Percentiles rank a stretch among this genome's conserved stretches.
Conservation (phyloP, 2,888 invertebrate genomes). For the Eilema caniola region DNA sequence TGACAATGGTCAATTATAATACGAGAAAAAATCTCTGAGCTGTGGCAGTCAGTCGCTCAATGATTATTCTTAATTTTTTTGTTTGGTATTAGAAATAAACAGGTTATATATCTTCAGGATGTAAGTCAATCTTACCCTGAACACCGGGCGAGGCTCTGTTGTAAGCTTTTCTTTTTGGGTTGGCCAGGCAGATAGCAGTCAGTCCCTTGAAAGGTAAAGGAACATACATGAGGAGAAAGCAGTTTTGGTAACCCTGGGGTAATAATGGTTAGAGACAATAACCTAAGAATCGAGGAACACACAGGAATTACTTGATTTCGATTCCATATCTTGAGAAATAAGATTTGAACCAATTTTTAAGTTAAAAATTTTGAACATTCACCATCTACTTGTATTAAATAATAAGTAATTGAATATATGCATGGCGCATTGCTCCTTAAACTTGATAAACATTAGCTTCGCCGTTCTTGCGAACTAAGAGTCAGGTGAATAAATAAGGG, state of each 20-base stretch:
- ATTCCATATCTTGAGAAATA: too few species aligned
- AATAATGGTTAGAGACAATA: too few species aligned
- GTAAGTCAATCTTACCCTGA: not conserved
- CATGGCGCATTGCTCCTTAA: not conserved
- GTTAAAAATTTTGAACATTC: too few species aligned
- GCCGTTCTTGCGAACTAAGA: constrained; percentile 43
- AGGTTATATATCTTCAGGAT: not conserved
- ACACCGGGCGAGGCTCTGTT: not conserved
- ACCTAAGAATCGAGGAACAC: too few species aligned
- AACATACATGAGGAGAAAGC: not conserved
- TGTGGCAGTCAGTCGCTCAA: not conserved
- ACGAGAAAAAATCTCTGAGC: not conserved
- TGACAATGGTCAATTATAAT: not conserved
- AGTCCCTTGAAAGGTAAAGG: not conserved
- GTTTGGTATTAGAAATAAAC: not conserved
- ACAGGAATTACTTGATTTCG: too few species aligned
- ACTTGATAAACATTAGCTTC: constrained; percentile 16
- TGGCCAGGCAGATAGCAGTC: not conserved
- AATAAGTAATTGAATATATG: too few species aligned
- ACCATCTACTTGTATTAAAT: too few species aligned
- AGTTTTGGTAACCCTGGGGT: not conserved
- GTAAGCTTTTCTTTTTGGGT: not conserved
- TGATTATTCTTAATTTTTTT: not conserved
- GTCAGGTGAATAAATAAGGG: constrained; percentile 49
- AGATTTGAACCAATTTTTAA: too few species aligned